Evolutionary conservation across 64 coral and sea anemone species (phyloP).

Genomic region (Pachyseris speciosa): DNA sequence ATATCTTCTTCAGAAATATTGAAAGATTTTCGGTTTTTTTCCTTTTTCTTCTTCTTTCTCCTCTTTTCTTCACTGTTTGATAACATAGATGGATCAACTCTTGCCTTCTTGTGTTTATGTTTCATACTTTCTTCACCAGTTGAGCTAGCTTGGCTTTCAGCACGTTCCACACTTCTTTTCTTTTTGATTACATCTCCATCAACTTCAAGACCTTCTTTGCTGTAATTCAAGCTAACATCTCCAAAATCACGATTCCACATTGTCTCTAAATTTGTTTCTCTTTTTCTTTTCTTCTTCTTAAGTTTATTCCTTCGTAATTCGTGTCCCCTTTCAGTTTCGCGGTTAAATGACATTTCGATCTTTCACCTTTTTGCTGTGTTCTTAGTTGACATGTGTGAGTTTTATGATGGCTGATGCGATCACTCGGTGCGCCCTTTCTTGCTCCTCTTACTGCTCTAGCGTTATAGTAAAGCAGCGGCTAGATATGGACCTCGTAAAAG

Average conservation of each 20-base stretch:
- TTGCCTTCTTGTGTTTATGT: background rate
- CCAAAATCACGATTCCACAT: background rate
- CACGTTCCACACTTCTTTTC: background rate
- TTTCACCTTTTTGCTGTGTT: background rate
- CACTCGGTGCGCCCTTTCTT: no score
- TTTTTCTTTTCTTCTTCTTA: background rate
- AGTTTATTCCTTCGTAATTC: background rate
- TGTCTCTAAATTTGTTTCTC: background rate
- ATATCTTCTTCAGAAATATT: no score
- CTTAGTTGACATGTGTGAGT: no score
- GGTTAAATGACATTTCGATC: background rate
- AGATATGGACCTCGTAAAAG: no score
- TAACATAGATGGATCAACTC: background rate
- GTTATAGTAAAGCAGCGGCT: no score
- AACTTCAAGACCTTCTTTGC: background rate
- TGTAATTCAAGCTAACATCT: no score
- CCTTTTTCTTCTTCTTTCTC: background rate
- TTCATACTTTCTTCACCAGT: background rate
- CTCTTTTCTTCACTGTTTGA: background rate
- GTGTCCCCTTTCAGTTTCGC: background rate
- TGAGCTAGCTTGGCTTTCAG: background rate
- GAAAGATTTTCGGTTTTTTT: background rate
- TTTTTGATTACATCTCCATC: background rate
- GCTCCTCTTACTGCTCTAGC: no score
- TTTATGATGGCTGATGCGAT: no score